Conservation (phyloP, 1,140 invertebrate genomes). For the Achroia grisella region DNA sequence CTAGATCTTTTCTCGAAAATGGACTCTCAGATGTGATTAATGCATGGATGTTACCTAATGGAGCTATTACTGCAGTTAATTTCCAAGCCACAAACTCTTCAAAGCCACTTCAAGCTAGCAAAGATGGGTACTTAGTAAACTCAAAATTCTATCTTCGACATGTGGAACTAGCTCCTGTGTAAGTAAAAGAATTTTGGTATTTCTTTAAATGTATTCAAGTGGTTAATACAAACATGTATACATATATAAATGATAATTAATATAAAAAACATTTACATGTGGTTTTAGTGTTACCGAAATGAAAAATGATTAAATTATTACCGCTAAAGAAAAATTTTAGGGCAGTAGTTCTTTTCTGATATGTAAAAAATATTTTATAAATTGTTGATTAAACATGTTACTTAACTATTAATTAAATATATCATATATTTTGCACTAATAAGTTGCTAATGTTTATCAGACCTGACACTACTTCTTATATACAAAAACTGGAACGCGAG, state of each 20-base stretch:
- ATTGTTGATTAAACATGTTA: too few species aligned
- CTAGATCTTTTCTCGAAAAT: constrained; percentile 75
- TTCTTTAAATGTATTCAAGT: too few species aligned
- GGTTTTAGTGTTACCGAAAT: too few species aligned
- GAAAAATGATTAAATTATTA: too few species aligned
- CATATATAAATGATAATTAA: too few species aligned
- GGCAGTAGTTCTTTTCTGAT: too few species aligned
- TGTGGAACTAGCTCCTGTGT: constrained; percentile 83
- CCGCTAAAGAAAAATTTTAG: too few species aligned
- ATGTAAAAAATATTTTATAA: too few species aligned
- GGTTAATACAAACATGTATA: too few species aligned
- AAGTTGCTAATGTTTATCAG: constrained; percentile 66
- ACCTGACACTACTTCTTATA: constrained; percentile 93
- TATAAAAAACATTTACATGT: too few species aligned
- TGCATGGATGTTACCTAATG: constrained; percentile 81
- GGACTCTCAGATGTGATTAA: constrained; percentile 81
- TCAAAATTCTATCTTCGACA: constrained; percentile 83
- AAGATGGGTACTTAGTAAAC: constrained; percentile 76
- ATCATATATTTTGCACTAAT: background rate
- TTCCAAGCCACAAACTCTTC: constrained; percentile 70
- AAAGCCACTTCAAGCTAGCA: constrained; percentile 44
- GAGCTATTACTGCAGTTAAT: constrained; percentile 80
- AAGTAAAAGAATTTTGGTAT: constrained; percentile 59
- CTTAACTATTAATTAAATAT: background rate
- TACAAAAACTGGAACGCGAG: constrained; percentile 93